Evolutionary conservation across 2,797 vertebrate species (phyloP), one percentile per base, ranked within the genome.

Genomic region (Myotis pilosus): DNA sequence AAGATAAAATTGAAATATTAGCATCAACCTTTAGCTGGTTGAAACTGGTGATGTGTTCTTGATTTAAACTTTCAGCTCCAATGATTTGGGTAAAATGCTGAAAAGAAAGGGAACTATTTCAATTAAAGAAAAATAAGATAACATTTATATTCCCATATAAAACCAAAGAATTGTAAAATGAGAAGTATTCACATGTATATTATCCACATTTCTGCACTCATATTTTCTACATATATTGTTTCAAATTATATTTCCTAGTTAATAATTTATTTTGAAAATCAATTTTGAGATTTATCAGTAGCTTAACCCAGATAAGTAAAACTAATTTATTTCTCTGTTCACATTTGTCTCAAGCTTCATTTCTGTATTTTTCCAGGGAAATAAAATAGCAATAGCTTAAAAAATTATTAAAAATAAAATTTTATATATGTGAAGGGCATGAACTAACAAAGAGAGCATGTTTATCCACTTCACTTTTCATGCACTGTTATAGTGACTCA

Each of bases 1-100:
- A 74, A 92, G 11, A 78, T 79, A 87, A 93, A 71, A 84, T 49
- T 79, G n/a, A 71, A 92, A 85, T 89, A 41, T 60, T 71, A 87
- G 3, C 51, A 79, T 11, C 10, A 53, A 15, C 23, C 4, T 84
- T 78, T 19, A 78, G 4, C 10, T 69, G 11, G 13, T 81, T 23
- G 22, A 89, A 83, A 91, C 20, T 4, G 2, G 0, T 60, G 6
- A 69, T 15, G 3, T 68, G 3, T 60, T 87, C 38, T 92, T 60
- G 10, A 68, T n/a, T 85, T 55, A 22, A 20, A 81, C 0, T 47
- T 89, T 84, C 19, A 47, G 38, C 25, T 78, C 53, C 2, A 64
- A 33, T 69, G 30, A 92, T 74, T 53, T 80, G 8, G 12, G 8
- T 57, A 80, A 96, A 93, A 82, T 36, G 79, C 8, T 84, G 8